Evolutionary conservation across 2,888 invertebrate genomes (phyloP), one percentile per base, ranked within the genome.

Genomic region (Coenonympha arcania): DNA sequence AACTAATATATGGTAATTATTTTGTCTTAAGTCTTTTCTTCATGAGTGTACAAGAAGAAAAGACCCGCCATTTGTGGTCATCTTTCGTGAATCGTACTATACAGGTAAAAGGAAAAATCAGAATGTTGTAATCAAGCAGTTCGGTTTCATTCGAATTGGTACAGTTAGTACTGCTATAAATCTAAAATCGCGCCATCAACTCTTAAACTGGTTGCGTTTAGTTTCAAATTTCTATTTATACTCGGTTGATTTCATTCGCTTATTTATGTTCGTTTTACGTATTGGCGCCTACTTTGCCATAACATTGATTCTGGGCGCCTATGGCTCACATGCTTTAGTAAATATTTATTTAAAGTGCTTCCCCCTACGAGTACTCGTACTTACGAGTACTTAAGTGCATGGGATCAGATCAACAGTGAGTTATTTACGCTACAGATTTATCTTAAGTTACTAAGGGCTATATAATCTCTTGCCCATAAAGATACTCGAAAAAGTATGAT

Each of bases 201-300:
- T 66, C 67, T 70, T 61, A 63, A 71, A 70, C 65, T 61, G 55
- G 62, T 65, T 65, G 62, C 59, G 68, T 66, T 72, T 68, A 66
- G 63, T 71, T 72, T 73, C 62, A 60, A 62, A 63, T 61, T 65
- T 73, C 78, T 83, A 83, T 83, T 79, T 78, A 71, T 81, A 78
- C 66, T 66, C 60, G 54, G 66, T 75, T 79, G 78, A 78, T 73
- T 80, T 80, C 77, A 78, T 67, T 68, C 40, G 54, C 31, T 11
- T 24, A 20, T 44, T 50, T 51, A 46, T 48, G 52, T 50, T 47
- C 20, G 42, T 43, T 43, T 39, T 41, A 37, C 49, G 33, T 37
- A 13, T 45, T 18, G 36, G 19, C 44, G 44, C 44, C 44, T 24
- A 11, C 44, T n/a, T 36, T 26, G 24, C 36, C 45, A 45, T 34